phyloP scores from a whole-genome alignment of 2,797 vertebrate genomes.

The Alfaro cultratus region DNA sequence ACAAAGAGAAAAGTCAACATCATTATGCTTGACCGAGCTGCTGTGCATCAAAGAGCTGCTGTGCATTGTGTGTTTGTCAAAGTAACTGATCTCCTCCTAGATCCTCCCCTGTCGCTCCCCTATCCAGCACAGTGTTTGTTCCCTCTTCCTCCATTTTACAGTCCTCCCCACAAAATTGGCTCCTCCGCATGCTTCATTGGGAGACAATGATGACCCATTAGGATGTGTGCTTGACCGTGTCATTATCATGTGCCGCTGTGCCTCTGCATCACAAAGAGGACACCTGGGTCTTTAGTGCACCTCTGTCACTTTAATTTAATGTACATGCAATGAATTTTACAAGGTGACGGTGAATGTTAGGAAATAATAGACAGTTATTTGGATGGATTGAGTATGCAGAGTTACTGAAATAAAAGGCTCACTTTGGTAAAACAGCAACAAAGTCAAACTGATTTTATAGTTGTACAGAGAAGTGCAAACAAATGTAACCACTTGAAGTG shows the following conservation, averaged over 20 bases:
- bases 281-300: constrained; percentile 52
- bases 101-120: constrained; percentile 14
- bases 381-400: not conserved
- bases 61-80: constrained; percentile 37
- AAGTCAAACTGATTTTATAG: constrained; percentile 1
- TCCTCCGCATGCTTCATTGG: constrained; percentile 36
- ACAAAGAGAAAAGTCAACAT: constrained; percentile 60
- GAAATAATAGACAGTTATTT: constrained; percentile 2
- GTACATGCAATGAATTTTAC: constrained; percentile 9
- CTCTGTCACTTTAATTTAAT: constrained; percentile 13
- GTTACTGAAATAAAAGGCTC: not conserved
- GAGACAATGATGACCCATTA: constrained; percentile 61
- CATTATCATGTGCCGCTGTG: constrained; percentile 54
- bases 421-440: not conserved
- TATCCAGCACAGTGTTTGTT: constrained; percentile 22
- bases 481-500: not conserved
- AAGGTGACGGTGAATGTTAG: not conserved
- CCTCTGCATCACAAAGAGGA: constrained; percentile 71
- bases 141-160: constrained; percentile 40
- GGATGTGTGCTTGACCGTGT: constrained; percentile 61
- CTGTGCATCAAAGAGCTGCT: constrained; percentile 24
- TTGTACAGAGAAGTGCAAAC: not conserved
- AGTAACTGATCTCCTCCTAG: constrained; percentile 25
- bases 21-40: constrained; percentile 5
- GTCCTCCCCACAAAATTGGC: constrained; percentile 36